Evolutionary conservation across 2,888 invertebrate species (phyloP), one percentile per base, ranked within the genome.

Genomic region (Acronicta alni): DNA sequence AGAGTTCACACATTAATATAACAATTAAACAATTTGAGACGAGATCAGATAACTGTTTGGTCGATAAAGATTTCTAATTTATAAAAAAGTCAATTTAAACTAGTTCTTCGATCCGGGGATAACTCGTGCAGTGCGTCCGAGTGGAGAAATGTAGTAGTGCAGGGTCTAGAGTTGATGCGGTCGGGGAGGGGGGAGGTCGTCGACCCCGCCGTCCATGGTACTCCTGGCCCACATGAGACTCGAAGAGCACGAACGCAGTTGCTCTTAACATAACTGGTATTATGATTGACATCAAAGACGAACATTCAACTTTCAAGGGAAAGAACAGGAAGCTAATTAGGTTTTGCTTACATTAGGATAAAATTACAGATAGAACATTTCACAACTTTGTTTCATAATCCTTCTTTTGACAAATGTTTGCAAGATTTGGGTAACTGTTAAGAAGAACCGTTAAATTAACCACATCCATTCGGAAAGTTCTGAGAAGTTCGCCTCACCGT

Each of bases 211-310:
- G 90, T 81, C 91, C 90, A 81, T 93, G 89, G 87, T 86, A 88
- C 92, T 92, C 90, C 90, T 94, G 89, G 90, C 93, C 93, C 90
- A 93, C 89, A 87, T 91, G 83, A 60, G 69, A 74, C 57, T 26
- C 68, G 62, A 73, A 72, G 69, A 78, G 59, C 75, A 72, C 64
- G 35, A 57, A 67, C 64, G 60, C 71, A 68, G 72, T 65, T 57
- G 65, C 60, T 75, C 67, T 80, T 79, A 77, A 75, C 74, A 76
- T 79, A 75, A 77, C 80, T 80, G 75, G 77, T 82, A 78, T 70
- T 73, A 72, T 67, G 63, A 78, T 73, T 58, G 68, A 68, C 65
- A 79, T 72, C 64, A 56, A 48, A 69, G 57, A 70, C 69, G 61
- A 58, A 61, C 58, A 60, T 58, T 64, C 49, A n/a, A 52, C 46